Conservation (phyloP, 1,140 invertebrate species). For the Ceratina calcarata region DNA sequence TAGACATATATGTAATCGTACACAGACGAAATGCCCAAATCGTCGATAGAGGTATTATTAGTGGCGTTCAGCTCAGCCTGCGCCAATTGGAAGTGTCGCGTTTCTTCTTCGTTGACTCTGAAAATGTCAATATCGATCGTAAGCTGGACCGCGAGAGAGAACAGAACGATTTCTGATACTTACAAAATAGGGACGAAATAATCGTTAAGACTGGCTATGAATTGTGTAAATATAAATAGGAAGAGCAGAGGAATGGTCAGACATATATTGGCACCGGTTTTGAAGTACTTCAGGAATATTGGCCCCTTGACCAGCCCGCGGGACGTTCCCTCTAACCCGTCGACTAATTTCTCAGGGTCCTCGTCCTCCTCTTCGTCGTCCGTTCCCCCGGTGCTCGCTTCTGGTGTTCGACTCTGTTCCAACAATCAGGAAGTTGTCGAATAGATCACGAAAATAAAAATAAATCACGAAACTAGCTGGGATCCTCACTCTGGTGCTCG, state of each 20-base stretch:
- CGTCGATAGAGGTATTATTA: constrained; percentile 23
- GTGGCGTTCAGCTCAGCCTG: constrained; percentile 1
- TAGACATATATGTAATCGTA: constrained; percentile 81
- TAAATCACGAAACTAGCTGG: too few species aligned
- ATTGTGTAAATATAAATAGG: constrained; percentile 83
- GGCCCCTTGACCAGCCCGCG: constrained; percentile 83
- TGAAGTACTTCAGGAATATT: constrained; percentile 85
- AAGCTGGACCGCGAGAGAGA: too few species aligned
- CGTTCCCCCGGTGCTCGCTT: constrained; percentile 68
- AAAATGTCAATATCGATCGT: constrained; percentile 11
- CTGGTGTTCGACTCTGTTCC: constrained; percentile 72
- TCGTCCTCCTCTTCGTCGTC: constrained; percentile 82
- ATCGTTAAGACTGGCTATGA: constrained; percentile 84
- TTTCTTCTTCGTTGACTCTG: constrained; percentile 66
- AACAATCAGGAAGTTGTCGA: too few species aligned
- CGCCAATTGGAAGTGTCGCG: constrained; percentile 28
- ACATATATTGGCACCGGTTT: constrained; percentile 82
- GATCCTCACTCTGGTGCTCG: constrained; percentile 72
- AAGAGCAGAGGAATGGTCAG: constrained; percentile 79
- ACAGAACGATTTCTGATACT: constrained; percentile 49
- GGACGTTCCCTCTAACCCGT: constrained; percentile 82
- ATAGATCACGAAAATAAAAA: too few species aligned
- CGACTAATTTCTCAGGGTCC: constrained; percentile 77
- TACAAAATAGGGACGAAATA: constrained; percentile 86
- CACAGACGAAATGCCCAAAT: constrained; percentile 41